Evolutionary conservation across 37 sponge, comb jelly and placozoan species (phyloP).

Genomic region (Geodia barretti): DNA sequence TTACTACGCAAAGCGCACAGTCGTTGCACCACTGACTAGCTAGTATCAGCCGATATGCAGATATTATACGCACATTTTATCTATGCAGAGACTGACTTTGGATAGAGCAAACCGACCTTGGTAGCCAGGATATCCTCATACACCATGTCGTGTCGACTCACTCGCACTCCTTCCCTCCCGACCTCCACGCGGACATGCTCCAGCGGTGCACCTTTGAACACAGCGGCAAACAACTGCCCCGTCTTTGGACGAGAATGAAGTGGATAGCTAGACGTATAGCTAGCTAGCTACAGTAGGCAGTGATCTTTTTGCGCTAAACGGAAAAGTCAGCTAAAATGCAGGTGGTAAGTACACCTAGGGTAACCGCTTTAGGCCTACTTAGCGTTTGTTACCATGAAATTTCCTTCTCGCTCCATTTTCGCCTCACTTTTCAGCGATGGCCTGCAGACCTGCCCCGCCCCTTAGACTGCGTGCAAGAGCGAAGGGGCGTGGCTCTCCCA

Average conservation of each 20-base stretch:
- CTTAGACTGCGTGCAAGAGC: neutral
- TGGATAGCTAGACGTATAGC: too few species aligned
- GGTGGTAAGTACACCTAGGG: neutral
- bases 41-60: too few species aligned
- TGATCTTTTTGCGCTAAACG: too few species aligned
- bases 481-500: too few species aligned
- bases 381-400: neutral
- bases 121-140: conserved; percentile 39
- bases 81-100: too few species aligned
- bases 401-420: neutral
- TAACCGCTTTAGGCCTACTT: neutral
- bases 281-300: too few species aligned
- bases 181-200: conserved; percentile 35
- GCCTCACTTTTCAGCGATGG: neutral
- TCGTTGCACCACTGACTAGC: too few species aligned
- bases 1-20: too few species aligned
- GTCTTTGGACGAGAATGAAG: conserved; percentile 2
- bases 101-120: conserved; percentile 32
- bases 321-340: too few species aligned
- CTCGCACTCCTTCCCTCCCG: neutral
- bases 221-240: conserved; percentile 4
- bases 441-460: neutral
- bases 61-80: too few species aligned
- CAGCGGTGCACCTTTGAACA: conserved; percentile 10
- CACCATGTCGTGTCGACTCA: conserved; percentile 26